Conservation (phyloP, 2,888 invertebrate genomes). For the Chrysotoxum bicinctum region DNA sequence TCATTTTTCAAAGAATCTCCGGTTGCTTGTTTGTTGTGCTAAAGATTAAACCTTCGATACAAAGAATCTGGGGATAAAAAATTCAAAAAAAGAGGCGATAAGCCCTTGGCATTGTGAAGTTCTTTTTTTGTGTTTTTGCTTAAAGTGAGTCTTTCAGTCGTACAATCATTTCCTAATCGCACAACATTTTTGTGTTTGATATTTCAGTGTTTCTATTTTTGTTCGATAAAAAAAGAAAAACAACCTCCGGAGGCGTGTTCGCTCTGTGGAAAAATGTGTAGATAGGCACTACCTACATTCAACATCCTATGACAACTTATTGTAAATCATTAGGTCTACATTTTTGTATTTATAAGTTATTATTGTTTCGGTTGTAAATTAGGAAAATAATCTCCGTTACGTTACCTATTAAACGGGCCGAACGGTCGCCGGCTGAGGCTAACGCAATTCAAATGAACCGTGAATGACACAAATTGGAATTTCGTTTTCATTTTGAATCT, state of each 20-base stretch:
- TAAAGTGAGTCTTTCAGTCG: background rate
- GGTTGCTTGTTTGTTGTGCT: background rate
- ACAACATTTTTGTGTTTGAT: background rate
- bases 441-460: slow-evolving; percentile 32
- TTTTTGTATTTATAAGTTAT: background rate
- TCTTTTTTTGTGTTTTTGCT: background rate
- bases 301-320: background rate
- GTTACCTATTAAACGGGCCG: background rate
- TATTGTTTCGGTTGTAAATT: slow-evolving; percentile 7
- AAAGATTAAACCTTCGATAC: background rate
- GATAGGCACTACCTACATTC: background rate
- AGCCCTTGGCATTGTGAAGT: slow-evolving; percentile 27
- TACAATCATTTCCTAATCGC: slow-evolving; percentile 20
- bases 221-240: slow-evolving; percentile 36
- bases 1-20: background rate
- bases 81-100: slow-evolving; percentile 29
- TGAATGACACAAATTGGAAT: slow-evolving; percentile 23
- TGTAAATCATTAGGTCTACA: background rate
- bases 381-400: background rate
- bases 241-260: slow-evolving; percentile 36
- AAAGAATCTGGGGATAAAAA: background rate
- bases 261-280: slow-evolving; percentile 1
- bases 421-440: background rate
- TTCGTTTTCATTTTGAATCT: background rate
- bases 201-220: slow-evolving; percentile 58